phyloP scores from a whole-genome alignment of 2,888 invertebrate genomes.

The Macropis europaea region DNA sequence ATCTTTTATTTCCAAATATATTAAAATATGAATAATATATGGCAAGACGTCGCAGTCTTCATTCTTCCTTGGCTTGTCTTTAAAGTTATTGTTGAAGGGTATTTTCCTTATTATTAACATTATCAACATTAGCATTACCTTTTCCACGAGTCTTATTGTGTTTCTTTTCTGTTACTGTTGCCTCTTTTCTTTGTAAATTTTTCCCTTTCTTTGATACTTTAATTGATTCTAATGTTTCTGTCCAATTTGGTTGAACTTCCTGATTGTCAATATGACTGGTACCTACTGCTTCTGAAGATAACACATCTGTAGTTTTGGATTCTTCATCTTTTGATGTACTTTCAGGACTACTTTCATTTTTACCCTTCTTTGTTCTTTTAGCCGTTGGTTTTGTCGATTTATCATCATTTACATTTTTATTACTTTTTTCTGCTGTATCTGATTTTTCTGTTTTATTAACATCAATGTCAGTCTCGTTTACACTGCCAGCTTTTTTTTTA shows the following conservation, averaged over 20 bases:
- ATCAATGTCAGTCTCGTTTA: not conserved
- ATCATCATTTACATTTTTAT: not conserved
- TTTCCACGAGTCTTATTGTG: slow-evolving; percentile 28
- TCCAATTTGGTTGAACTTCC: slow-evolving; percentile 4
- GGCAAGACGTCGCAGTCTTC: not conserved
- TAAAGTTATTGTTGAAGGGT: not conserved
- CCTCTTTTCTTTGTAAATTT: slow-evolving; percentile 25
- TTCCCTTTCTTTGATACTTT: slow-evolving; percentile 18
- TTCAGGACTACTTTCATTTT: slow-evolving; percentile 7
- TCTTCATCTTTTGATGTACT: slow-evolving; percentile 3
- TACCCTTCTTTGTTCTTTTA: slow-evolving; percentile 13
- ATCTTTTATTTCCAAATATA: slow-evolving; percentile 34
- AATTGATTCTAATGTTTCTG: not conserved
- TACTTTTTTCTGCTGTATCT: not conserved
- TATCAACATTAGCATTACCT: slow-evolving; percentile 11
- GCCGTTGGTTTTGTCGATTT: not conserved
- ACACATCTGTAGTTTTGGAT: not conserved
- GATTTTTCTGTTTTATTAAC: not conserved
- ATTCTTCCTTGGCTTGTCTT: slow-evolving; percentile 19
- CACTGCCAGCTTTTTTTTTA: not conserved
- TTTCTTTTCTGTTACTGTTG: slow-evolving; percentile 1
- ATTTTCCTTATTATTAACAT: slow-evolving; percentile 2
- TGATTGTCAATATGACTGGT: not conserved
- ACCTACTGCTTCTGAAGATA: slow-evolving; percentile 2
- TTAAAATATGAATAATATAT: slow-evolving; percentile 44